These are phyloP conservation scores for Archilochus colubris DNA, from an alignment of 2,113 vertebrate species.

Conservation along the genomic window DNA sequence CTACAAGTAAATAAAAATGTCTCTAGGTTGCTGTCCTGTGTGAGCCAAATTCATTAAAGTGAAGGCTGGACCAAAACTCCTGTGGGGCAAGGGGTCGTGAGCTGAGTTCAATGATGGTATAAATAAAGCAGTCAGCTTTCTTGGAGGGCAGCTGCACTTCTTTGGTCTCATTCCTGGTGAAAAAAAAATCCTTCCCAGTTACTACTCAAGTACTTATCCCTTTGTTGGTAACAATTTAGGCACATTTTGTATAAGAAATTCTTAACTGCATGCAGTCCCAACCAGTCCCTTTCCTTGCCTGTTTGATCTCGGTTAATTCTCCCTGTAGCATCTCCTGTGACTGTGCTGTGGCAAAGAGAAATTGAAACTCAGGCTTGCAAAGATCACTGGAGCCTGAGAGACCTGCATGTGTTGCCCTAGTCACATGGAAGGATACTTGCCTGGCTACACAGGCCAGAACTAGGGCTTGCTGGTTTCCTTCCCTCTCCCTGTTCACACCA, in stretches of 20 bases:
- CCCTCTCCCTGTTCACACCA: neutral
- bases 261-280: neutral
- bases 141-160: neutral
- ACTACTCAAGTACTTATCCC: neutral
- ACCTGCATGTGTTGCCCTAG: neutral
- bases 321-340: neutral
- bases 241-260: neutral
- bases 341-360: neutral
- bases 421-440: accelerated
- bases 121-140: neutral
- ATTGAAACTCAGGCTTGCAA: neutral
- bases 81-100: neutral
- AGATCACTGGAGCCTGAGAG: neutral
- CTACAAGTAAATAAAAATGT: neutral
- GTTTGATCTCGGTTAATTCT: neutral
- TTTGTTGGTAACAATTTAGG: neutral
- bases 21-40: neutral
- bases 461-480: neutral
- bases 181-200: neutral
- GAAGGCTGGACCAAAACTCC: neutral
- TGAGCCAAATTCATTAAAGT: neutral
- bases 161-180: neutral
- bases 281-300: neutral
- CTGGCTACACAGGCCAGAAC: accelerated
- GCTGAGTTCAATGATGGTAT: neutral